Conservation (phyloP, 2,113 vertebrate species). For the Strigops habroptila region DNA sequence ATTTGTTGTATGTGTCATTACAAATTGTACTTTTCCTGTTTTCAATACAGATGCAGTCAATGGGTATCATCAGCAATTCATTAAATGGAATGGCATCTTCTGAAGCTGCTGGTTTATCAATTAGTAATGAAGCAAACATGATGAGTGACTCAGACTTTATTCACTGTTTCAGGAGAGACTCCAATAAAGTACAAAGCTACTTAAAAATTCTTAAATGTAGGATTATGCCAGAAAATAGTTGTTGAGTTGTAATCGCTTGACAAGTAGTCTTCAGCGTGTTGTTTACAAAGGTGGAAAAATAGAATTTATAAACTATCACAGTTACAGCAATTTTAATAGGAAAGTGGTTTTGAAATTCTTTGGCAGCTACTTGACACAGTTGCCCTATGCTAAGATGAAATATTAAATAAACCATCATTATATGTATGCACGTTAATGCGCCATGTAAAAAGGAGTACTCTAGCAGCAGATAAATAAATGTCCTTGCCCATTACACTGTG, state of each 20-base stretch:
- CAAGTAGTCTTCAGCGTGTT: not conserved
- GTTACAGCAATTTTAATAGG: not conserved
- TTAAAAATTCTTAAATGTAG: constrained; percentile 84
- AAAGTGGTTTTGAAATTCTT: not conserved
- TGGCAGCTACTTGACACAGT: not conserved
- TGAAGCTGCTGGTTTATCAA: constrained; percentile 49
- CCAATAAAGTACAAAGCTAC: constrained; percentile 86
- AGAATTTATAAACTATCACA: not conserved
- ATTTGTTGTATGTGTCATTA: not conserved
- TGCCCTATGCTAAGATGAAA: not conserved
- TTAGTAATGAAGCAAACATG: constrained; percentile 62
- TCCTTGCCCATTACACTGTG: not conserved
- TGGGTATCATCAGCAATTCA: constrained; percentile 79
- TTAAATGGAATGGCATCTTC: constrained; percentile 62
- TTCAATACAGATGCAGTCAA: constrained; percentile 76
- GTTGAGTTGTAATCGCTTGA: constrained; percentile 14
- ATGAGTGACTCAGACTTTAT: constrained; percentile 81
- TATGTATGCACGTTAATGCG: not conserved
- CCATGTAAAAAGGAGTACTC: not conserved
- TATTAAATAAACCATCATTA: not conserved
- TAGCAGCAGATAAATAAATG: not conserved
- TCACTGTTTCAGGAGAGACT: constrained; percentile 82
- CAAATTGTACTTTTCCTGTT: not conserved
- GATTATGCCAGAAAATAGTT: constrained; percentile 72
- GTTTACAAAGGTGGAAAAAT: not conserved